These are phyloP conservation scores for Gari tellinella DNA, from an alignment of 2,888 invertebrate genomes.

Conservation along the genomic window DNA sequence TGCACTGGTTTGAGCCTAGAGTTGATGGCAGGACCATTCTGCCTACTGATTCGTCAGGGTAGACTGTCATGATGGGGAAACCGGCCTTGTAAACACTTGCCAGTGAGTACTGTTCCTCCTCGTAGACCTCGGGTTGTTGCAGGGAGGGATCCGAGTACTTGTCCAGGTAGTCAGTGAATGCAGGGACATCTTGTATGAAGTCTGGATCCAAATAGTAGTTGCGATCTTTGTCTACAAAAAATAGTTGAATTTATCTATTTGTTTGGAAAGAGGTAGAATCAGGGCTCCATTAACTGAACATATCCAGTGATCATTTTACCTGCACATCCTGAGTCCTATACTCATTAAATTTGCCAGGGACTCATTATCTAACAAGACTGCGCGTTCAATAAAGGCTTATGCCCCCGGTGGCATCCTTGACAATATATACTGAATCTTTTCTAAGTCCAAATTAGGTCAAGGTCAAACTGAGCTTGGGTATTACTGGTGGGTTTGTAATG, in stretches of 20 bases:
- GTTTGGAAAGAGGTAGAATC: too few species aligned
- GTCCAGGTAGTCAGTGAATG: constrained; percentile 69
- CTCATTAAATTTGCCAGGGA: too few species aligned
- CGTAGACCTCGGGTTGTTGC: constrained; percentile 37
- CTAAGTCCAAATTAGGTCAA: too few species aligned
- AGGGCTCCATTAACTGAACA: too few species aligned
- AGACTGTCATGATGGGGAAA: constrained; percentile 77
- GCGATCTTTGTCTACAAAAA: constrained; percentile 75
- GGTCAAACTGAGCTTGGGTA: too few species aligned
- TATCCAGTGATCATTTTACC: too few species aligned
- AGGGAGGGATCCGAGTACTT: constrained; percentile 70
- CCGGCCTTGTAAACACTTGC: constrained; percentile 70
- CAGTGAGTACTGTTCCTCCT: constrained; percentile 40
- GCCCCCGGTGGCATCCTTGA: too few species aligned
- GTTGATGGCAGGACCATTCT: constrained; percentile 70
- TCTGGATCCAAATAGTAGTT: constrained; percentile 80
- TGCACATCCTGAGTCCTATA: too few species aligned
- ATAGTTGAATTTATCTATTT: not conserved
- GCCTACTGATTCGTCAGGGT: constrained; percentile 67
- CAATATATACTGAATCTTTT: too few species aligned
- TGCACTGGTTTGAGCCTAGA: constrained; percentile 66
- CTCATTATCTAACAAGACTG: too few species aligned
- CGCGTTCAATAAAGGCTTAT: too few species aligned
- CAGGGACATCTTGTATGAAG: constrained; percentile 64
- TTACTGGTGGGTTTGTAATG: too few species aligned